Evolutionary conservation across 2,888 invertebrate genomes (phyloP).

Genomic region (Cataglyphis altisquamis): DNA sequence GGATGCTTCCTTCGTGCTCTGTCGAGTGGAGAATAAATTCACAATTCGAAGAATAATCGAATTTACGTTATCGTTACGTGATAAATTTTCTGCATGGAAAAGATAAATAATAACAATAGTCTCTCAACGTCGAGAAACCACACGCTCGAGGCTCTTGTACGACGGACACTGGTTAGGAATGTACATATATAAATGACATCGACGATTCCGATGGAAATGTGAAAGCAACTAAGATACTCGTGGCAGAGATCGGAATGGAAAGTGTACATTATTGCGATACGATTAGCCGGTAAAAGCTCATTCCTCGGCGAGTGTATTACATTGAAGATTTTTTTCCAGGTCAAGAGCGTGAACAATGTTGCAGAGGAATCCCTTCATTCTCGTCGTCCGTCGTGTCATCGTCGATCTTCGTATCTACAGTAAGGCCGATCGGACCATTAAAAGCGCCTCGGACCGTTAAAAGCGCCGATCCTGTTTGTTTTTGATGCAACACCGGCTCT

Average conservation of each 20-base stretch:
- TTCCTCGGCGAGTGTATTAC: conserved; percentile 24
- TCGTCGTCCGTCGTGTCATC: conserved; percentile 20
- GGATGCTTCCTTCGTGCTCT: neutral
- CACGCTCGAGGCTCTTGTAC: neutral
- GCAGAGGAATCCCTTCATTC: conserved; percentile 21
- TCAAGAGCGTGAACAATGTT: conserved; percentile 40
- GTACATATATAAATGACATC: neutral
- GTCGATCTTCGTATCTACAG: conserved; percentile 46
- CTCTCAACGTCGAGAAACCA: conserved; percentile 3
- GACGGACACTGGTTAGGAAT: neutral
- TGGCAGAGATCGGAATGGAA: conserved; percentile 21
- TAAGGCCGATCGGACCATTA: conserved; percentile 30
- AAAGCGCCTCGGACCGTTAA: conserved; percentile 24
- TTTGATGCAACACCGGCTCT: conserved; percentile 19
- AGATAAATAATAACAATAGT: neutral
- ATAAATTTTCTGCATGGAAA: neutral
- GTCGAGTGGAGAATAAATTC: neutral
- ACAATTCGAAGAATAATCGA: neutral
- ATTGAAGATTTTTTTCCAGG: conserved; percentile 19
- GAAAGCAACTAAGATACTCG: conserved; percentile 2
- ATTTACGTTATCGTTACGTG: neutral
- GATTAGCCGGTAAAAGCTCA: conserved; percentile 32
- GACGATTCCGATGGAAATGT: conserved; percentile 18
- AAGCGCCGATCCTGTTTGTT: conserved; percentile 40
- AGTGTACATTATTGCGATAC: conserved; percentile 1